Base-by-base conservation (phyloP, 2,888 invertebrate species). In the Miltochrista miniata region DNA sequence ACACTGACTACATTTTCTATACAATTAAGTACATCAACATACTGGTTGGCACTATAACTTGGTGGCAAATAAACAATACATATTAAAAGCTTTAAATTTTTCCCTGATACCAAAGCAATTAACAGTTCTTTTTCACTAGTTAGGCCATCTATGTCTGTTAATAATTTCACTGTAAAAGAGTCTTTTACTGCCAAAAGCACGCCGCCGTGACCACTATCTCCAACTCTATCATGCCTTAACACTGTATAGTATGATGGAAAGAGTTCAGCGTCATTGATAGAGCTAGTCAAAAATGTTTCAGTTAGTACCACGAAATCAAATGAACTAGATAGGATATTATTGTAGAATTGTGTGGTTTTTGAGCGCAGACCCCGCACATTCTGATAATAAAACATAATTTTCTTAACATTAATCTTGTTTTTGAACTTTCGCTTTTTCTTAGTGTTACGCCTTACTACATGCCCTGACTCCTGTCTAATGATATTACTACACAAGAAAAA, bases 91-190 rank as follows among this genome's bases (percentile, higher is more conserved):
- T 40, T 47, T 7, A 47, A 7, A 29, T 35, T 35, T 35, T 47
- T 35, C 24, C n/a, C 34, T 1, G 47, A 34, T 1, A 39, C 15
- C 10, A 40, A 18, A 5, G 47, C 35, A 13, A 47, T 40, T 7
- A 47, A 3, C 13, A 47, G 24, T 41, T 47, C 47, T 40, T 47
- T 47, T 34, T 48, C 48, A 36, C 14, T 14, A 29, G 48, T 48
- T 14, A 48, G 11, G 7, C 24, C 34, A 35, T 18, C 18, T 34
- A 40, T 29, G 14, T 46, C 34, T 1, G 18, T 34, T 11, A 46
- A 7, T 18, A 8, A 11, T 2, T 34, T 24, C 14, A 9, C 39
- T 12, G 39, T 39, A 4, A 15, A 36, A 36, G 5, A 12, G 36
- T 36, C 13, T 36, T 13, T 36, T 1, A 36, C 36, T 11, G 36